Percentiles rank a stretch among this genome's conserved stretches.
These are phyloP conservation scores for Cyrtorhinus lividipennis DNA, from an alignment of 1,140 invertebrate species.

Conservation along the genomic window DNA sequence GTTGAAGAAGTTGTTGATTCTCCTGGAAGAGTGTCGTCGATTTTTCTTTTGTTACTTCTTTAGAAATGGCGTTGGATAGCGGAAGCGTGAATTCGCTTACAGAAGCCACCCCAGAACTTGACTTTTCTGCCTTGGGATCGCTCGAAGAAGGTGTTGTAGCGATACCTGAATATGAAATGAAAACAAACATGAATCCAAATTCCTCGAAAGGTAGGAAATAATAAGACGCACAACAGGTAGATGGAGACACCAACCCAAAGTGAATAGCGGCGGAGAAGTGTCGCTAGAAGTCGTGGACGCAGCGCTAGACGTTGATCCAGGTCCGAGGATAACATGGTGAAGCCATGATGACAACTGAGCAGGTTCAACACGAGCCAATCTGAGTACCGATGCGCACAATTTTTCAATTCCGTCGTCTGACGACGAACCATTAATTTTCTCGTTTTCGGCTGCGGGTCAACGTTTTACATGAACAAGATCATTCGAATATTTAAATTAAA, in stretches of 20 bases:
- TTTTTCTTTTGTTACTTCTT: conserved; percentile 16
- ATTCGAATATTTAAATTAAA: neutral
- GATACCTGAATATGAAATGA: conserved; percentile 10
- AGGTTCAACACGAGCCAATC: conserved; percentile 47
- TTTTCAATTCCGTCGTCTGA: conserved; percentile 48
- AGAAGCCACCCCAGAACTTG: conserved; percentile 2
- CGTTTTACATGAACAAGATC: conserved; percentile 9
- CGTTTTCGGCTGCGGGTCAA: conserved; percentile 41
- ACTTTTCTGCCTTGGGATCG: conserved; percentile 3
- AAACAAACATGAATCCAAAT: neutral
- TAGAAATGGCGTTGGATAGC: neutral
- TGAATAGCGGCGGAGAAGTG: conserved; percentile 14
- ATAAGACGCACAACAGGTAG: too few relatives aligned
- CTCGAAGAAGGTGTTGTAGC: conserved; percentile 9
- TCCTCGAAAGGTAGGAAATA: neutral
- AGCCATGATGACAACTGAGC: conserved; percentile 53
- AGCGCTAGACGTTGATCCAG: conserved; percentile 30
- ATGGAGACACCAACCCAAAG: conserved; percentile 7
- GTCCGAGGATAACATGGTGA: conserved; percentile 46
- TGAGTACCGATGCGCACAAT: conserved; percentile 49
- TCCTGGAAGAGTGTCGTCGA: conserved; percentile 35
- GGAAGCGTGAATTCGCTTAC: neutral
- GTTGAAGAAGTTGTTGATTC: conserved; percentile 55
- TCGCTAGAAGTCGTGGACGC: conserved; percentile 19
- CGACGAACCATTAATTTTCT: conserved; percentile 23